Base-by-base conservation (phyloP, 1,140 invertebrate genomes). In the Protaetia brevitarsis region DNA sequence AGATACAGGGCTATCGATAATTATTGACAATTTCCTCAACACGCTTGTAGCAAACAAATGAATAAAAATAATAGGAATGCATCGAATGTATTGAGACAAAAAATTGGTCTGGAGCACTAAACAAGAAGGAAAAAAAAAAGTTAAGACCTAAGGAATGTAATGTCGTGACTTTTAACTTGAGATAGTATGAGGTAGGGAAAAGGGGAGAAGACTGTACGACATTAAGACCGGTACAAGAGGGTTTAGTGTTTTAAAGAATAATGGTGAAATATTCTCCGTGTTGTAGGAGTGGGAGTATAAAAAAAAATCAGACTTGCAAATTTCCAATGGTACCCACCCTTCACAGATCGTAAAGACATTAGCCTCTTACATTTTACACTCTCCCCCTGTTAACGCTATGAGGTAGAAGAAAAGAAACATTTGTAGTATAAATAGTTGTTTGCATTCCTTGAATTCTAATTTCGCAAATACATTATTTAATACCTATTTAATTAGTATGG, bases 251-350 rank as follows among this genome's bases (percentile, higher is more conserved):
- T 77, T 76, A 77, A 77, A 77, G 75, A 76, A 77, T 78, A 78
- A 78, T 78, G 75, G 76, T 68, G 62, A 64, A 63, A 68, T 72
- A 67, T 69, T 66, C 68, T 69, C 69, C 68, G 19, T 45, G 34
- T 37, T 5, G 34, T 37, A 37, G 5, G n/a, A 5, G 5, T 37
- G 23, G n/a, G 41, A 45, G 41, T 45, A 57, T 66, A 66, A 62
- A 72, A 77, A 76, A 75, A 77, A 77, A 78, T 78, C 76, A 78
- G 73, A 78, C 76, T 78, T 78, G 76, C 76, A 78, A 78, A 78
- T 77, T 76, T 76, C 63, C 71, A 72, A 76, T 74, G n/a, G n/a
- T n/a, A n/a, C 74, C 74, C 69, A 67, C 76, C 76, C 76, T 77
- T 77, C 74, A 70, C 76, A 77, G 71, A 63, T 71, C 72, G 74